A percentile compares a stretch with the other conserved stretches of the same genome.
Evolutionary conservation across 1,140 invertebrate species (phyloP).

Genomic region (Mercenaria mercenaria): DNA sequence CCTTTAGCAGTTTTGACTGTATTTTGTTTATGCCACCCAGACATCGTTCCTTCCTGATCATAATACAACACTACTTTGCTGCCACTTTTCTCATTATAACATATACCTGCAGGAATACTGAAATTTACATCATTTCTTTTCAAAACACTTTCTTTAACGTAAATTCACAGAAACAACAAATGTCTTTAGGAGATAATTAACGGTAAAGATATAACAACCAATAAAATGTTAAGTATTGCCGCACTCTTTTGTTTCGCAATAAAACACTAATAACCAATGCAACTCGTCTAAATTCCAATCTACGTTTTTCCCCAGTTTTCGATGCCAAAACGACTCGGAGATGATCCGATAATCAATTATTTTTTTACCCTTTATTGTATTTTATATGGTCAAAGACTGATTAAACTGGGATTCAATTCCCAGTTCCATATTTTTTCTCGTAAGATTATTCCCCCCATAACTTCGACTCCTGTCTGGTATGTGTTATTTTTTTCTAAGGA

Average conservation of each 20-base stretch:
- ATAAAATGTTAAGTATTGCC: not conserved
- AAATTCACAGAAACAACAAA: not conserved
- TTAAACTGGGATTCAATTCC: slow-evolving; percentile 47
- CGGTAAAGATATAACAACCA: not conserved
- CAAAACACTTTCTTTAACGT: not conserved
- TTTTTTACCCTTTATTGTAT: slow-evolving; percentile 21
- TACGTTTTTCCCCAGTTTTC: not conserved
- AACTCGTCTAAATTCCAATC: not conserved
- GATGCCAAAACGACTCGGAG: not conserved
- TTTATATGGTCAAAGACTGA: slow-evolving; percentile 25
- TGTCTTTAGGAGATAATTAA: not conserved
- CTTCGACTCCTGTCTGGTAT: not conserved
- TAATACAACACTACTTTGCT: too few species aligned
- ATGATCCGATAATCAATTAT: not conserved
- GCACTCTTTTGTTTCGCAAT: not conserved
- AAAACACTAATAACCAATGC: not conserved
- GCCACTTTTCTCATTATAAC: too few species aligned
- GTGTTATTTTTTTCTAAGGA: not conserved
- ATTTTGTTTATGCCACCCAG: too few species aligned
- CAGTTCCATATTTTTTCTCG: not conserved
- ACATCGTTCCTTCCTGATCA: too few species aligned
- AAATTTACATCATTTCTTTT: too few species aligned
- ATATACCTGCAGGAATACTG: too few species aligned
- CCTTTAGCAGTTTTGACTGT: too few species aligned
- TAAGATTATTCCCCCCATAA: too few species aligned